Evolutionary conservation across 2,888 invertebrate genomes (phyloP).

Genomic region (Hemithea aestivaria): DNA sequence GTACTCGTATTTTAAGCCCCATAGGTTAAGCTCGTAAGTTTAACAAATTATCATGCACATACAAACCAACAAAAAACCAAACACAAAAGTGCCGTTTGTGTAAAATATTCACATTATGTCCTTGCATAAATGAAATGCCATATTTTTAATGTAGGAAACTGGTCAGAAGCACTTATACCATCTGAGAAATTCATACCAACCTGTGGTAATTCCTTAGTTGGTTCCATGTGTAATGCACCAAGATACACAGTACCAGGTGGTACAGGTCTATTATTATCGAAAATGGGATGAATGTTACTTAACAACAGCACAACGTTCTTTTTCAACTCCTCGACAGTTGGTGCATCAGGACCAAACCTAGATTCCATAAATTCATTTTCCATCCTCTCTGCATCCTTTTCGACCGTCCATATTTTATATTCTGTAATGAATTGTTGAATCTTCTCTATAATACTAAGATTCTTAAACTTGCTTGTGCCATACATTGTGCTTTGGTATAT

Average conservation of each 20-base stretch:
- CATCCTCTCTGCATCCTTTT: conserved; percentile 8
- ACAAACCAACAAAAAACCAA: no score
- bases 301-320: conserved; percentile 36
- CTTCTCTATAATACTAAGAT: conserved; percentile 25
- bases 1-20: no score
- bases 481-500: conserved; percentile 26
- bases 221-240: conserved; percentile 35
- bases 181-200: conserved; percentile 22
- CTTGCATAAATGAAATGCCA: no score
- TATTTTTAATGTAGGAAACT: no score
- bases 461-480: conserved; percentile 24
- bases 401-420: conserved; percentile 18
- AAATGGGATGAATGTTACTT: conserved; percentile 33
- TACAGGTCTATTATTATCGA: conserved; percentile 37
- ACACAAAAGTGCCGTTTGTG: no score
- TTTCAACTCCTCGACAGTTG: conserved; percentile 30
- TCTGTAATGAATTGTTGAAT: conserved; percentile 26
- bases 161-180: no score
- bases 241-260: conserved; percentile 37
- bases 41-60: no score
- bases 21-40: no score
- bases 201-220: conserved; percentile 32
- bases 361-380: conserved; percentile 30
- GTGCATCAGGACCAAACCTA: conserved; percentile 30
- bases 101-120: no score